Evolutionary conservation across 2,888 invertebrate species (phyloP).

Genomic region (Cephonodes hylas): DNA sequence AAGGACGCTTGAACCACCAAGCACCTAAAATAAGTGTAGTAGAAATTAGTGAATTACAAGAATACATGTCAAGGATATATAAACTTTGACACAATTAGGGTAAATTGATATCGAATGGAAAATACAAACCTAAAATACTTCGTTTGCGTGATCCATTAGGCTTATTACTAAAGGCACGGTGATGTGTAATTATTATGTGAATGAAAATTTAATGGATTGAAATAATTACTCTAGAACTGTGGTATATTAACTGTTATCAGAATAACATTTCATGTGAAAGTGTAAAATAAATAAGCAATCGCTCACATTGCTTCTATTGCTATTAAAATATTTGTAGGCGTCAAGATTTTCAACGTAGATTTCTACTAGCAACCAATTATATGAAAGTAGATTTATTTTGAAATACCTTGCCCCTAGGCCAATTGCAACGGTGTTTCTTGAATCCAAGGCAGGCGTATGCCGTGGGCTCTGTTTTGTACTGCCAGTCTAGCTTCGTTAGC

Average conservation of each 20-base stretch:
- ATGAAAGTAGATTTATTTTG: not conserved
- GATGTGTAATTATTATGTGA: too few relatives aligned
- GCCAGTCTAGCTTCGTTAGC: constrained; percentile 92
- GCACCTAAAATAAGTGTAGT: constrained; percentile 74
- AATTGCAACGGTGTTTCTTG: constrained; percentile 90
- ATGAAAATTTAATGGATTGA: too few relatives aligned
- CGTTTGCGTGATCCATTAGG: not conserved
- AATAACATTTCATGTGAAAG: too few relatives aligned
- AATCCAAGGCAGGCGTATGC: constrained; percentile 90
- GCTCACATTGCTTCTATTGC: not conserved
- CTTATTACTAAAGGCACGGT: not conserved
- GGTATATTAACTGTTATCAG: too few relatives aligned
- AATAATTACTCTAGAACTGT: too few relatives aligned
- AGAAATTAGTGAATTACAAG: not conserved
- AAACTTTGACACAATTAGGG: not conserved
- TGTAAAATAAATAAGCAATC: too few relatives aligned
- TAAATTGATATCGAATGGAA: not conserved
- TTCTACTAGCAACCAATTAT: not conserved
- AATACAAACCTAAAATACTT: not conserved
- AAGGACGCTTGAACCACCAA: constrained; percentile 92
- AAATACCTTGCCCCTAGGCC: constrained; percentile 89
- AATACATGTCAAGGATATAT: not conserved
- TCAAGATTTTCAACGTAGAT: not conserved
- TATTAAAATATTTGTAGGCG: constrained; percentile 5
- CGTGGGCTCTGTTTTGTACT: constrained; percentile 93